Base-by-base conservation (phyloP, 2,888 invertebrate species). In the Parnassius mnemosyne region DNA sequence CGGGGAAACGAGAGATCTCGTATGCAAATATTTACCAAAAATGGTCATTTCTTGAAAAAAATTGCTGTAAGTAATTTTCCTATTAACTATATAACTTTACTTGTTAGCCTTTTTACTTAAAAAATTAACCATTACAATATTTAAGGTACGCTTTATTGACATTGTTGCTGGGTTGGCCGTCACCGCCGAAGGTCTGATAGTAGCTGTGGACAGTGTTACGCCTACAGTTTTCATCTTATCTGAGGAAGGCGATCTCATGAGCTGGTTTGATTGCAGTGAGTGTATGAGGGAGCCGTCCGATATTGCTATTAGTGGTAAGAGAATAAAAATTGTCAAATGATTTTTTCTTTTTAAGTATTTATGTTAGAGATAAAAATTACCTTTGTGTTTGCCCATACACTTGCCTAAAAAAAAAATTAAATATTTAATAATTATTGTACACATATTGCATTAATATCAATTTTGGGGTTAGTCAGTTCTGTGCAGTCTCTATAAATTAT, bases 241-340 rank as follows among this genome's bases (percentile, higher is more conserved):
- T 59, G 98, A 98, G 85, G 95, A 95, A 72, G 98, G 98, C 25
- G 97, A 98, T 77, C 93, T 99, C 74, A 93, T 98, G 75, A 95
- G 96, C 80, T 99, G 98, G 98, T 98, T 99, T 83, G 98, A 99
- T 87, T 98, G 98, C 92, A 97, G 97, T 83, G 97, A 98, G 86
- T 97, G 97, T 85, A 99, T 99, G 98, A 93, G 98, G 72, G 99
- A 99, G 85, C 98, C 98, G 16, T 98, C 98, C 57, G 98, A 99
- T 85, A 98, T 99, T 80, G 98, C 98, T 68, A 97, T 98, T 78
- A 96, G 96, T 89, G 97, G 97, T 95, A 89, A 92, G 87, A 78
- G 16, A 10, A 50, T 41, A 9, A 13, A 44, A 16, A 46, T 34
- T 34, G 34, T 3, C 34, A 34, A 34, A 5, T 34, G 34, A 7